Base-by-base conservation (phyloP, 2,888 invertebrate genomes). In the Dasypogon diadema region DNA sequence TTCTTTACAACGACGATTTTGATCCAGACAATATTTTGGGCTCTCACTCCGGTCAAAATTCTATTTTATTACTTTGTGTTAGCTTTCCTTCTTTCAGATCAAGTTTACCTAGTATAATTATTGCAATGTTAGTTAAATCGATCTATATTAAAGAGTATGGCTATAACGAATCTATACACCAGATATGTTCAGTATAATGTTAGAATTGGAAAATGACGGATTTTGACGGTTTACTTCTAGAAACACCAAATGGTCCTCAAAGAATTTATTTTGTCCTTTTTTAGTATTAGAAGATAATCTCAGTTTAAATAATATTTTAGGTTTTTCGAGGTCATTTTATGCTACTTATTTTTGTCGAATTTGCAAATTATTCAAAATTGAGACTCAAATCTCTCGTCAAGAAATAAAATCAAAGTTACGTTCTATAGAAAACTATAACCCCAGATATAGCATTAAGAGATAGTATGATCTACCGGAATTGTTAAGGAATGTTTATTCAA, bases 1-100 rank as follows among this genome's bases (percentile, higher is more conserved):
- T 48, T 48, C 18, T 68, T 18, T 68, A 68, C 12, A 68, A 48
- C 14, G 68, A 68, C 12, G 68, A 68, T 24, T 68, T 68, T 14
- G 68, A 48, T 14, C 68, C 68, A 26, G 48, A 26, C 24, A 68
- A 68, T 18, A 24, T 12, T 26, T 6, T 68, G 1, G 68, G 68
- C 24, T 68, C 48, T 12, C 46, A 68, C 26, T 46, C 48, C 1
- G 68, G 68, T 16, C 24, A 68, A 5, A 68, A 48, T 51, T 22
- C 68, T 46, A 24, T 68, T 48, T 68, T 14, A 16, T 46, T 26
- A 18, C 26, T 68, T 68, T 68, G 48, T 14, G 2, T 68, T 3
- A 68, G 48, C 14, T 68, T 68, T 10, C 63, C 63, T 5, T n/a
- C 37, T 63, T 21, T 42, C 12, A 12, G 6, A 18, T 63, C 63